Percentiles rank a stretch among this genome's conserved stretches.
These are phyloP conservation scores for Paradoxurus hermaphroditus DNA, from an alignment of 2,113 vertebrate genomes.

Conservation along the genomic window DNA sequence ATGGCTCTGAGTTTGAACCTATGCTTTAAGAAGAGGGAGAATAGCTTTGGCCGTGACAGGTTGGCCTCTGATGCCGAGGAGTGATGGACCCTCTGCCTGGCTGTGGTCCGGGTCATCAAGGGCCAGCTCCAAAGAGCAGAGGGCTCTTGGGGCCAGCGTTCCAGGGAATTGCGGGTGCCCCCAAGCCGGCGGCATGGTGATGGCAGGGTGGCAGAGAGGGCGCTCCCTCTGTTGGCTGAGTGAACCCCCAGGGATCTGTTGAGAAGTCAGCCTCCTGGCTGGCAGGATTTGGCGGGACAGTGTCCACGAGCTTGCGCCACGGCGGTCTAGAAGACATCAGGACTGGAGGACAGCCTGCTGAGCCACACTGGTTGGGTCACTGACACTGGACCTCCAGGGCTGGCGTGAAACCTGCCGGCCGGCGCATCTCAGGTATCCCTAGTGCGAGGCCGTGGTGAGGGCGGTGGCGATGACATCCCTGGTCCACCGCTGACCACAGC, in stretches of 20 bases:
- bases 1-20: neutral
- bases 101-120: neutral
- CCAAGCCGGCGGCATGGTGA: rapidly evolving
- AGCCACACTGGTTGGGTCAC: too few relatives aligned
- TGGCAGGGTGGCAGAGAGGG: rapidly evolving
- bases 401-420: rapidly evolving
- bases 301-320: neutral
- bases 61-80: neutral
- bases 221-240: rapidly evolving
- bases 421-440: neutral
- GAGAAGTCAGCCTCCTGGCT: neutral
- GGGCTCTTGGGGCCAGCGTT: neutral
- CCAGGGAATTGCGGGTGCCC: rapidly evolving
- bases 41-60: rapidly evolving
- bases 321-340: neutral
- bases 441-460: neutral
- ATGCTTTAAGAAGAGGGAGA: neutral
- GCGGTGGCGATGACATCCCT: too few relatives aligned
- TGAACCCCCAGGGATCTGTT: too few relatives aligned
- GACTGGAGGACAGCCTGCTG: rapidly evolving
- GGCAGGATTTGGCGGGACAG: neutral
- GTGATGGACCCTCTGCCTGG: neutral
- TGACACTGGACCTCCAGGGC: rapidly evolving
- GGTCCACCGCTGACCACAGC: too few relatives aligned
- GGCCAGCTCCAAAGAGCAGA: neutral